phyloP scores from a whole-genome alignment of 1,140 invertebrate species.

The Marisa cornuarietis region DNA sequence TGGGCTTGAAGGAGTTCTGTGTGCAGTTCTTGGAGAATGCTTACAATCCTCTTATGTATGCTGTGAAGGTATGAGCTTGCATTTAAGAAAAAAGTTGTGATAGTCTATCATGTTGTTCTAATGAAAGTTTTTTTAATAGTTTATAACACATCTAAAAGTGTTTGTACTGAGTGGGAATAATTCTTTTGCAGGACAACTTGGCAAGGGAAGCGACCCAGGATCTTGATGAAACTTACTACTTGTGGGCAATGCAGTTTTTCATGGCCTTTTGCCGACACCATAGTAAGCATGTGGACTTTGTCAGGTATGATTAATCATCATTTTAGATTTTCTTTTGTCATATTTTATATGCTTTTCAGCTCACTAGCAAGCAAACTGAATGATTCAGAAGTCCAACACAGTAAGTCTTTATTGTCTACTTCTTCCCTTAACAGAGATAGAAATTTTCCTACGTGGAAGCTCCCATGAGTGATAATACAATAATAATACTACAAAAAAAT shows the following conservation, averaged over 20 bases:
- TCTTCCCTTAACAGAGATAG: too few species aligned
- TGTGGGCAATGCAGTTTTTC: constrained; percentile 94
- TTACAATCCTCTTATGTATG: constrained; percentile 91
- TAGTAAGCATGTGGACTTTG: constrained; percentile 84
- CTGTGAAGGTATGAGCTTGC: constrained; percentile 72
- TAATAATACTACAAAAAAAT: too few species aligned
- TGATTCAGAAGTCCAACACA: neutral
- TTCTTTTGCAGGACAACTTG: constrained; percentile 63
- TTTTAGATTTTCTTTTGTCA: constrained; percentile 5
- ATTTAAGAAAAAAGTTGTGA: neutral
- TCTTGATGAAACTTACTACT: constrained; percentile 90
- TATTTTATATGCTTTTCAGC: neutral
- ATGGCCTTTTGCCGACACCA: constrained; percentile 95
- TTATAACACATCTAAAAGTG: too few species aligned
- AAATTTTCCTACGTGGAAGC: too few species aligned
- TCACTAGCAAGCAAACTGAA: too few species aligned
- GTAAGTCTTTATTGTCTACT: neutral
- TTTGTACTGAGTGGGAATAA: neutral
- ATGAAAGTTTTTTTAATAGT: neutral
- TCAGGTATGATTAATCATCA: constrained; percentile 74
- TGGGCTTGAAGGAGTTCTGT: constrained; percentile 94
- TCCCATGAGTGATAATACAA: too few species aligned
- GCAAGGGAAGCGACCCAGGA: constrained; percentile 73
- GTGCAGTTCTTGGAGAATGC: constrained; percentile 89
- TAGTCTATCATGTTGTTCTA: neutral